Evolutionary conservation across 2,797 vertebrate genomes (phyloP).

Genomic region (Tympanoctomys barrerae): DNA sequence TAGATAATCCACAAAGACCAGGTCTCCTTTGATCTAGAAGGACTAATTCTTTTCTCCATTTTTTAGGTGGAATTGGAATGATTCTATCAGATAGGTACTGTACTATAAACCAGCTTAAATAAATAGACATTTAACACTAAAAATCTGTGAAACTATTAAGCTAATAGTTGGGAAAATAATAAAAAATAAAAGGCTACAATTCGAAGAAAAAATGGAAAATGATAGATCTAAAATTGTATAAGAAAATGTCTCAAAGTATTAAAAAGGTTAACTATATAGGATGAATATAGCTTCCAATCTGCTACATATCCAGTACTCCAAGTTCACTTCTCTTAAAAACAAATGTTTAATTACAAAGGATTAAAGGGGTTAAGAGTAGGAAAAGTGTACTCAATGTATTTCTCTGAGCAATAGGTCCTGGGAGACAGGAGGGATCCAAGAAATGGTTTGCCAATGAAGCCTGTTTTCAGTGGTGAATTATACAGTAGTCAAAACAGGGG

Average conservation of each 20-base stretch:
- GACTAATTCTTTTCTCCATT: background rate
- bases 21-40: background rate
- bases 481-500: background rate
- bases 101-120: constrained; percentile 15
- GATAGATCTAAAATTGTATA: background rate
- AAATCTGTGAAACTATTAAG: background rate
- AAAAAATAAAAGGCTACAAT: background rate
- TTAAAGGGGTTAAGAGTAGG: background rate
- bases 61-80: constrained; percentile 17
- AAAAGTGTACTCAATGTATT: background rate
- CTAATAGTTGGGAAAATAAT: background rate
- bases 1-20: constrained; percentile 9
- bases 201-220: constrained; percentile 29
- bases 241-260: background rate
- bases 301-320: background rate
- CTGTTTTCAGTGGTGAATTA: background rate
- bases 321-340: background rate
- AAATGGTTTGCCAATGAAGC: background rate
- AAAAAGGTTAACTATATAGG: background rate
- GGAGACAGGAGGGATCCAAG: background rate
- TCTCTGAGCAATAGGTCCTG: background rate
- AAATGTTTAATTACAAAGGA: background rate
- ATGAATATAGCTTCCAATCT: background rate
- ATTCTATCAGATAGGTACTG: background rate
- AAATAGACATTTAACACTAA: background rate